A percentile compares a stretch with the other conserved stretches of the same genome.
phyloP scores from a whole-genome alignment of 2,113 vertebrate genomes.

The Microcebus lehilahytsara region DNA sequence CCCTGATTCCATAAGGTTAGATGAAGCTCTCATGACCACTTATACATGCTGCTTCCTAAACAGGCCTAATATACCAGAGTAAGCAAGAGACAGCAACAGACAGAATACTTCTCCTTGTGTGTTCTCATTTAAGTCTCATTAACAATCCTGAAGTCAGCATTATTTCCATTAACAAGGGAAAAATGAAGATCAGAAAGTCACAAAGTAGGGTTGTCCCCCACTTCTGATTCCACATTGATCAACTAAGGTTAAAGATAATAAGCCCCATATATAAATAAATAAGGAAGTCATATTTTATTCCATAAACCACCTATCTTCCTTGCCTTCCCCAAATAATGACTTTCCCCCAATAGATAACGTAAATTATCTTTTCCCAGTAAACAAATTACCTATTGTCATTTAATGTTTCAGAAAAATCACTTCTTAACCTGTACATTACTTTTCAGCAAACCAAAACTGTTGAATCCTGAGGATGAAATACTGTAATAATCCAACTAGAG shows the following conservation, averaged over 20 bases:
- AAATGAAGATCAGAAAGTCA: neutral
- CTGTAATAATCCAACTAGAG: neutral
- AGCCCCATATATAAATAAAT: neutral
- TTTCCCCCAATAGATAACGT: neutral
- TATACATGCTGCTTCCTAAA: neutral
- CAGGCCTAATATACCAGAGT: neutral
- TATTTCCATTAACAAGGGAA: slow-evolving; percentile 1
- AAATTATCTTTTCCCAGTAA: neutral
- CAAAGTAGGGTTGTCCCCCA: neutral
- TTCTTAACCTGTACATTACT: slow-evolving; percentile 24
- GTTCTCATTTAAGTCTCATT: neutral
- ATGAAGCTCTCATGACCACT: neutral
- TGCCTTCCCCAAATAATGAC: neutral
- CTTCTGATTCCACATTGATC: neutral
- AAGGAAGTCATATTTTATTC: neutral
- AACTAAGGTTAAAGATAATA: neutral
- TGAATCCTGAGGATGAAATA: neutral
- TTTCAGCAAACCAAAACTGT: neutral
- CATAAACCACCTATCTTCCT: neutral
- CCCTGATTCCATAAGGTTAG: neutral
- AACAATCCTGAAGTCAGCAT: neutral
- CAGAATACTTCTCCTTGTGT: neutral
- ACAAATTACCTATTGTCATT: neutral
- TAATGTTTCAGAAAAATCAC: slow-evolving; percentile 19
- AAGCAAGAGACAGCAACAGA: neutral